A percentile compares a stretch with the other conserved stretches of the same genome.
These are phyloP conservation scores for Chymomyza caudatula DNA, from an alignment of 2,888 invertebrate genomes.

Conservation along the genomic window DNA sequence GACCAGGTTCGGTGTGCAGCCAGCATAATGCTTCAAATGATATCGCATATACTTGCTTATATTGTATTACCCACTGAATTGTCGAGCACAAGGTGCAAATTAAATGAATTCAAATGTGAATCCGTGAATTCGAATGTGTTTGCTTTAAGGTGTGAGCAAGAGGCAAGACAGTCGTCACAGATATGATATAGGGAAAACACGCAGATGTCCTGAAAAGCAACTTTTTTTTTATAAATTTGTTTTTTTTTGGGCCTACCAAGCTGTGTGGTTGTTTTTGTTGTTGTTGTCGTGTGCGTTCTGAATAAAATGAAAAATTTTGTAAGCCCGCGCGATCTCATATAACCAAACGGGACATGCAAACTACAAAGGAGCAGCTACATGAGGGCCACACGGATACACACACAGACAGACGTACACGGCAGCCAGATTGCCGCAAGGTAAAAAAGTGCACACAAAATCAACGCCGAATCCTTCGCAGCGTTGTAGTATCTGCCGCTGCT, in stretches of 20 bases:
- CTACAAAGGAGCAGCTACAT: constrained; percentile 61
- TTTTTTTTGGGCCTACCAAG: constrained; percentile 21
- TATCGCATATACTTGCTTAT: constrained; percentile 7
- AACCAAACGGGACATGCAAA: constrained; percentile 71
- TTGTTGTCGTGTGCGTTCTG: constrained; percentile 26
- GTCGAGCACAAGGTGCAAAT: constrained; percentile 67
- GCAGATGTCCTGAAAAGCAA: constrained; percentile 76
- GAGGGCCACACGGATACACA: constrained; percentile 24
- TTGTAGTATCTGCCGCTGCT: constrained; percentile 25
- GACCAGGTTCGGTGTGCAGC: constrained; percentile 12
- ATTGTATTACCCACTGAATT: constrained; percentile 55
- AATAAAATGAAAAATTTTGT: constrained; percentile 73
- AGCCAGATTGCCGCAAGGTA: constrained; percentile 67
- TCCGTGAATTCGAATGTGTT: constrained; percentile 39
- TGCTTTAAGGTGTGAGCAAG: constrained; percentile 2
- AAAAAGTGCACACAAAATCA: constrained; percentile 62
- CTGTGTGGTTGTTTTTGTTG: constrained; percentile 14
- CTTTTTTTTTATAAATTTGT: constrained; percentile 33
- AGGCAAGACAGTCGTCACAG: background rate
- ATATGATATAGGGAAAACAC: constrained; percentile 47
- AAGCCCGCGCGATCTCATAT: constrained; percentile 70
- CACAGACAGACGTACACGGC: background rate
- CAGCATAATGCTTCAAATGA: constrained; percentile 7
- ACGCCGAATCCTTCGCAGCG: constrained; percentile 37
- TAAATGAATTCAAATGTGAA: constrained; percentile 61